phyloP scores from a whole-genome alignment of 2,797 vertebrate species.

The Serranus cabrilla region DNA sequence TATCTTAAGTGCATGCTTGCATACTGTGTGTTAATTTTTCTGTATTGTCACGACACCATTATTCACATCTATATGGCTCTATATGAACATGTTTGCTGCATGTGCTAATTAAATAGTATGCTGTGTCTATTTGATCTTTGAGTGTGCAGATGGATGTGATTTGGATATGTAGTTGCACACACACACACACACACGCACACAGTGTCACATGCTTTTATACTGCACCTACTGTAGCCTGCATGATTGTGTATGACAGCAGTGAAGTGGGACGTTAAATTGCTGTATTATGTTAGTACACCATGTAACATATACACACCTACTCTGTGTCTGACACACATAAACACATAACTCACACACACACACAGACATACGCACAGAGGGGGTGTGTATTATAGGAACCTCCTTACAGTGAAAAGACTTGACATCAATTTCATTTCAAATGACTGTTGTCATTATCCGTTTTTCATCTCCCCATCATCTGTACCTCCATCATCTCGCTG shows the following conservation, averaged over 20 bases:
- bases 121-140: conserved; percentile 37
- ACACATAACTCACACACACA: conserved; percentile 36
- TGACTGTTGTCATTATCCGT: conserved; percentile 70
- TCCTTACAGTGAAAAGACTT: conserved; percentile 63
- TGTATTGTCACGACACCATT: conserved; percentile 15
- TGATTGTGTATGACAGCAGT: conserved; percentile 72
- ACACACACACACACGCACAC: background rate
- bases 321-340: conserved; percentile 38
- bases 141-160: conserved; percentile 40
- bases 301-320: conserved; percentile 55
- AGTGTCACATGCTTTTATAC: conserved; percentile 53
- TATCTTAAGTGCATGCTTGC: conserved; percentile 46
- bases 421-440: conserved; percentile 77
- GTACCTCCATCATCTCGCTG: conserved; percentile 31
- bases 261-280: conserved; percentile 73
- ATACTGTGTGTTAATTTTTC: conserved; percentile 42
- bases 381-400: conserved; percentile 52
- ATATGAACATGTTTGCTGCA: conserved; percentile 22
- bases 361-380: conserved; percentile 4
- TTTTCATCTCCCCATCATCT: conserved; percentile 67
- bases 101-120: conserved; percentile 41
- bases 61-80: conserved; percentile 19
- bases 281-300: conserved; percentile 56
- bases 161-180: conserved; percentile 37
- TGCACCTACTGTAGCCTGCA: conserved; percentile 36